These are phyloP conservation scores for Cyphomyrmex costatus DNA, from an alignment of 1,140 invertebrate species.

Conservation along the genomic window DNA sequence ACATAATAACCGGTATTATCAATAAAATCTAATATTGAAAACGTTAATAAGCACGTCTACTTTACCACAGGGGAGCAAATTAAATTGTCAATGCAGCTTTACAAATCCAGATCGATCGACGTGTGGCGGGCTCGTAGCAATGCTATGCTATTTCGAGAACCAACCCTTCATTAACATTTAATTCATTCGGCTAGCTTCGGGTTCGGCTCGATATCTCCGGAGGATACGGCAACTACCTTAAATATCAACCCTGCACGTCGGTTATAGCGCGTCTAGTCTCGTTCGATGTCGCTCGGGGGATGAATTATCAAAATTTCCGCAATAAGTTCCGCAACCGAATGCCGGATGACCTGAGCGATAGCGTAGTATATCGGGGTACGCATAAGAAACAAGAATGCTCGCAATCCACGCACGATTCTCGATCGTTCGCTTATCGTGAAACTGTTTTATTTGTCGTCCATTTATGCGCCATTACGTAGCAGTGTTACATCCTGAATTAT, in stretches of 20 bases:
- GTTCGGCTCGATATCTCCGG: constrained; percentile 57
- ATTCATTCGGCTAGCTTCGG: constrained; percentile 39
- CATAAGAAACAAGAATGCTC: constrained; percentile 31
- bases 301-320: constrained; percentile 78
- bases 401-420: not conserved
- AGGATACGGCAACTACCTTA: constrained; percentile 43
- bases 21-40: constrained; percentile 57
- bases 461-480: constrained; percentile 42
- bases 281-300: constrained; percentile 31
- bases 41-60: constrained; percentile 14
- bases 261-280: constrained; percentile 5
- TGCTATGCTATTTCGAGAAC: constrained; percentile 33
- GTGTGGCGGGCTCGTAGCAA: not conserved
- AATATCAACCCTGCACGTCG: constrained; percentile 54
- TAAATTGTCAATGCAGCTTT: constrained; percentile 20
- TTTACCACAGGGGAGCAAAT: not conserved
- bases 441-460: constrained; percentile 56
- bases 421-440: not conserved
- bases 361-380: constrained; percentile 14
- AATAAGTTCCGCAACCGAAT: constrained; percentile 57
- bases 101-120: constrained; percentile 17
- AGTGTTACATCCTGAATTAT: constrained; percentile 58
- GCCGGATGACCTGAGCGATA: constrained; percentile 5
- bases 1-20: constrained; percentile 46
- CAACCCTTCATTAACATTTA: constrained; percentile 63